Evolutionary conservation across 2,888 invertebrate species (phyloP), one percentile per base, ranked within the genome.

Genomic region (Rugalucina vietnamica): DNA sequence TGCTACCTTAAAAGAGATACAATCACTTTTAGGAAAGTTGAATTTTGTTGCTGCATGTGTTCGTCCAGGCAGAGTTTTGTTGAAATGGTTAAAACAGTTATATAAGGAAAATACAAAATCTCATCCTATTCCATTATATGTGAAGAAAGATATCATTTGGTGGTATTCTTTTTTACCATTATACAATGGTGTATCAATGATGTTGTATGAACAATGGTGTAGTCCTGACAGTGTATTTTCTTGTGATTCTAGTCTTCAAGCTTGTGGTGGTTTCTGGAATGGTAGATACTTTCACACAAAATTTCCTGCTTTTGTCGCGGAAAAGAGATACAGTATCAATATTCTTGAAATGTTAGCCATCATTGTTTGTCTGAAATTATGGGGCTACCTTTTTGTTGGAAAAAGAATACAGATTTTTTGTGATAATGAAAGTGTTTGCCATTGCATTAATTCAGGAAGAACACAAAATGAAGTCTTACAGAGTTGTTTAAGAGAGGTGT

Each of bases 351-450:
- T 81, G 32, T 27, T 81, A 1, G 32, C 70, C 4, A 54, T 81
- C 29, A 39, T 81, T n/a, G 37, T 81, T n/a, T 75, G 70, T 69
- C 27, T 72, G 27, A 79, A 79, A 36, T 24, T 79, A 32, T 79
- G 72, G 79, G 72, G 72, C 4, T 24, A 27, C 2, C n/a, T n/a
- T 37, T 70, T n/a, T 24, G 24, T 27, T 36, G 72, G 72, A 5
- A 32, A 78, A 32, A 36, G 49, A 34, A 71, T 50, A n/a, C 49
- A 24, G 32, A 37, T 71, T 24, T 50, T 4, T 24, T 78, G 78
- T 71, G 78, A 78, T 34, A 78, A 78, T 32, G 21, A 24, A 14
- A 29, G 29, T 8, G 49, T 65, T 3, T 73, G 73, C 27, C 18
- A 27, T 34, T 60, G 37, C 49, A 21, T 80, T 27, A 81, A 76